These are phyloP conservation scores for Chorisops tibialis DNA, from an alignment of 2,888 invertebrate species.

Conservation along the genomic window DNA sequence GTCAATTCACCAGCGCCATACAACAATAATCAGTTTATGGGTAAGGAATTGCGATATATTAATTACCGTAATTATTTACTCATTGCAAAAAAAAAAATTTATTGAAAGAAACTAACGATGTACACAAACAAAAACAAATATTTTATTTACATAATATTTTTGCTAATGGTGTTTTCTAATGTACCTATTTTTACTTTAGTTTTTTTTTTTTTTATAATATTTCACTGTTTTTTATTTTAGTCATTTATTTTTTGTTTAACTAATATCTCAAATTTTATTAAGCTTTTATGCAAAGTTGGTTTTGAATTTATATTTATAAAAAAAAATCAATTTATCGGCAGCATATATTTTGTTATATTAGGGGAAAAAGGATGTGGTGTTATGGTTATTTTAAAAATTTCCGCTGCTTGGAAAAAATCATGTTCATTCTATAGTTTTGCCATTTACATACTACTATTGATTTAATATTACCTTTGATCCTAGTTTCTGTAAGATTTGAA, in stretches of 20 bases:
- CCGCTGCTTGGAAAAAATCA: neutral
- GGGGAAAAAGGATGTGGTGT: too few species aligned
- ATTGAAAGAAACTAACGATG: slow-evolving; percentile 25
- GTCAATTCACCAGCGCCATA: slow-evolving; percentile 36
- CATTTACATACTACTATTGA: neutral
- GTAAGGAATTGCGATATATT: slow-evolving; percentile 35
- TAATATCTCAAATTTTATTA: neutral
- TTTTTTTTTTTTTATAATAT: too few species aligned
- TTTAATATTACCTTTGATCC: too few species aligned
- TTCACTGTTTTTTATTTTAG: slow-evolving; percentile 1
- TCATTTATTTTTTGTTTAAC: slow-evolving; percentile 10
- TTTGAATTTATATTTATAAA: slow-evolving; percentile 3
- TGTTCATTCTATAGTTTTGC: neutral
- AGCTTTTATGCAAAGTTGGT: neutral
- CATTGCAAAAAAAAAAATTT: slow-evolving; percentile 15
- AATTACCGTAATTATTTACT: slow-evolving; percentile 25
- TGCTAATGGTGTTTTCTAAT: slow-evolving; percentile 13
- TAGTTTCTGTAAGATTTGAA: too few species aligned
- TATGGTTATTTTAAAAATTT: too few species aligned
- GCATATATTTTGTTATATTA: too few species aligned
- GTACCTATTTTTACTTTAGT: slow-evolving; percentile 2
- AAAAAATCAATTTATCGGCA: too few species aligned
- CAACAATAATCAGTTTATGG: slow-evolving; percentile 39
- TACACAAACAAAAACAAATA: slow-evolving; percentile 1
- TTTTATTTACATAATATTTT: slow-evolving; percentile 24